Evolutionary conservation across 1,140 invertebrate species (phyloP), one percentile per base, ranked within the genome.

Genomic region (Trissolcus basalis): DNA sequence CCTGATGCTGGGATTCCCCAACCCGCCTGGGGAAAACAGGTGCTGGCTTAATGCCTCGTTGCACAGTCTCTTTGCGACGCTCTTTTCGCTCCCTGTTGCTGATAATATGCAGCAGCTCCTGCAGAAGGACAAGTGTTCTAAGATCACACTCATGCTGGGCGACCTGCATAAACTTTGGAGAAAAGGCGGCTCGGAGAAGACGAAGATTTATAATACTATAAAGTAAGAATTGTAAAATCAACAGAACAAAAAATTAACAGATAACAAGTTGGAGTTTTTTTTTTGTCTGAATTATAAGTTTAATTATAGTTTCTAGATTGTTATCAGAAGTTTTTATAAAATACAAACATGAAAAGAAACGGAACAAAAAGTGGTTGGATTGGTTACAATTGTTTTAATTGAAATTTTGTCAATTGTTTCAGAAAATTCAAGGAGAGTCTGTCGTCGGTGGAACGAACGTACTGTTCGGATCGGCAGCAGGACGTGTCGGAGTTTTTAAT

Each of bases 401-500:
- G n/a, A 3, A n/a, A 4, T 39, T 11, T 39, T 1, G 3, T 1
- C 36, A 4, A 3, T 39, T 2, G 3, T 71, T 69, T 13, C 63
- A 83, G 81, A 10, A 74, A 76, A 47, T 85, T 85, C 35, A 86
- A 86, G 63, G 78, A 83, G 55, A 82, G 80, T 65, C 59, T 85
- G 15, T 59, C 56, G 33, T 55, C 74, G 41, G 13, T 86, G 0
- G 83, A 84, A 48, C 73, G 77, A 47, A 80, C 82, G 10, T 86
- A 85, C 68, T 78, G 83, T 36, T 83, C 83, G 0, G 77, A 83
- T 60, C 74, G 80, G 0, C 85, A 86, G 43, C 85, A 86, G 68
- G 85, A 86, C 69, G 85, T 85, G 0, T 85, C 85, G 0, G 85
- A 86, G 49, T 86, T 86, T 61, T 41, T 85, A 0, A 86, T 84